Conservation (phyloP, 2,888 invertebrate genomes). For the Dorcus parallelipipedus region DNA sequence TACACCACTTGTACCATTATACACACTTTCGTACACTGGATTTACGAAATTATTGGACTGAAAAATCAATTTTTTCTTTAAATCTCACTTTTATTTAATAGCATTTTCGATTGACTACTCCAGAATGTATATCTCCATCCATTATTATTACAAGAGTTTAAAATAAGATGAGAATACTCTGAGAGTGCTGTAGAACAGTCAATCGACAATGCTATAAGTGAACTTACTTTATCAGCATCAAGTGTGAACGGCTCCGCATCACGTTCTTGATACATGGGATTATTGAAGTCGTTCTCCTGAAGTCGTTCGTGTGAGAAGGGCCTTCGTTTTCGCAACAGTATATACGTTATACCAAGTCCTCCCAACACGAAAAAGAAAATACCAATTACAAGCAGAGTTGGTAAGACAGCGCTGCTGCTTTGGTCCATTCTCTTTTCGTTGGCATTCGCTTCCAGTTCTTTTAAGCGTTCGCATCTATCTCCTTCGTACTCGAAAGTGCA, state of each 20-base stretch:
- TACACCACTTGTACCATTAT: conserved; percentile 50
- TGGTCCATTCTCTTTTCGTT: neutral
- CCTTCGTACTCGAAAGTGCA: conserved; percentile 52
- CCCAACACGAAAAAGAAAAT: conserved; percentile 19
- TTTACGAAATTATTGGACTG: conserved; percentile 76
- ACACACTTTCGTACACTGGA: conserved; percentile 83
- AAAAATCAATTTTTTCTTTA: conserved; percentile 21
- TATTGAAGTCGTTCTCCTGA: conserved; percentile 78
- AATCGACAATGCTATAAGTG: too few relatives aligned
- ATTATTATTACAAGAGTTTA: too few relatives aligned
- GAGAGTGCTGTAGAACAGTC: too few relatives aligned
- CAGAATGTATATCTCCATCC: too few relatives aligned
- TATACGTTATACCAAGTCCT: conserved; percentile 37
- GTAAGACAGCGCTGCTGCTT: conserved; percentile 2
- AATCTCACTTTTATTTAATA: neutral
- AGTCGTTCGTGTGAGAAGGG: conserved; percentile 77
- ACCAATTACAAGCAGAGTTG: conserved; percentile 4
- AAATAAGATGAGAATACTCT: too few relatives aligned
- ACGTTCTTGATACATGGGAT: conserved; percentile 82
- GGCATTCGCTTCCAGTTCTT: conserved; percentile 7
- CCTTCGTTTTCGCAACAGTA: conserved; percentile 35
- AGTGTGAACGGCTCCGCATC: conserved; percentile 58
- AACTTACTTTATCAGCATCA: conserved; percentile 59
- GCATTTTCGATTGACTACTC: too few relatives aligned
- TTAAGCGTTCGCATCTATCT: conserved; percentile 46